These are phyloP conservation scores for Lepidostoma basale DNA, from an alignment of 1,140 invertebrate species.

Conservation along the genomic window DNA sequence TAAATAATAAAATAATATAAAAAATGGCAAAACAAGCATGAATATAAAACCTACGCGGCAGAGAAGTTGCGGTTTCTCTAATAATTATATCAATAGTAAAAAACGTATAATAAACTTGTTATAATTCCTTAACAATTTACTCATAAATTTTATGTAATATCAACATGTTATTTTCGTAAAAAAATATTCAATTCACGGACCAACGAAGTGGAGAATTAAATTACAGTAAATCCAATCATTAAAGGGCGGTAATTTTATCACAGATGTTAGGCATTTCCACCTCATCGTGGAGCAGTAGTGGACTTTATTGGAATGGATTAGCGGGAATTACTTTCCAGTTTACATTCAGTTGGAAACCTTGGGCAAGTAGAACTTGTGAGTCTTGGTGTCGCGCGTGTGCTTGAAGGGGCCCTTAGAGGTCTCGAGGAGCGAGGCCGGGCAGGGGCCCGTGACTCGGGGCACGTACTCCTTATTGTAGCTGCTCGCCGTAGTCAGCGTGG, in stretches of 20 bases:
- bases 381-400: constrained; percentile 79
- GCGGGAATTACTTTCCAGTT: constrained; percentile 10
- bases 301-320: constrained; percentile 30
- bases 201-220: no score
- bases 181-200: no score
- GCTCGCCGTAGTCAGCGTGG: constrained; percentile 58
- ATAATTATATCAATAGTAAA: constrained; percentile 16
- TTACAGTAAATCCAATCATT: constrained; percentile 15
- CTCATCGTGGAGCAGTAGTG: constrained; percentile 10
- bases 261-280: constrained; percentile 29
- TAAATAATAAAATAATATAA: constrained; percentile 17
- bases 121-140: constrained; percentile 9
- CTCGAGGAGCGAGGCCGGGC: constrained; percentile 78
- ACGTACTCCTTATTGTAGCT: constrained; percentile 81
- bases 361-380: constrained; percentile 82
- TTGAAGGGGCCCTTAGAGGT: constrained; percentile 75
- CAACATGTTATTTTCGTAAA: constrained; percentile 6
- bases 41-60: neutral
- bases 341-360: constrained; percentile 51
- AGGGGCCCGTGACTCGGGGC: constrained; percentile 72
- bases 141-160: neutral
- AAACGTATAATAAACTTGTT: constrained; percentile 4
- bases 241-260: constrained; percentile 34
- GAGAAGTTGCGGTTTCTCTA: neutral
- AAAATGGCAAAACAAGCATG: constrained; percentile 28